Percentiles rank a stretch among this genome's conserved stretches.
These are phyloP conservation scores for Tragelaphus imberbis DNA, from an alignment of 2,113 vertebrate species.

Conservation along the genomic window DNA sequence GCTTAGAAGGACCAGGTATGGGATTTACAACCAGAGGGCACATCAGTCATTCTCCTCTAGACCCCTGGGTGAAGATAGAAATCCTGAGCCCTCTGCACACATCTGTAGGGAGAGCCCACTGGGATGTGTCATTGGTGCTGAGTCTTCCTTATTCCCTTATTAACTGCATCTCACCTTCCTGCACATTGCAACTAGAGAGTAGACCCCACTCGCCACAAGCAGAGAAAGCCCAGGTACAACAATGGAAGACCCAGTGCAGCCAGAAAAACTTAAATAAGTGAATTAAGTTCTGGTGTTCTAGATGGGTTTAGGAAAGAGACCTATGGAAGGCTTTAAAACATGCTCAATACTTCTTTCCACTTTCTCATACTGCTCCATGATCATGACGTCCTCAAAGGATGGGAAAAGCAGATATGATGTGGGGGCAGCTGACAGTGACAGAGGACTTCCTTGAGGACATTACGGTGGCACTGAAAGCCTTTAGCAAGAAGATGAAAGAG, in stretches of 20 bases:
- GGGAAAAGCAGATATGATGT: background rate
- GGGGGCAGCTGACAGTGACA: background rate
- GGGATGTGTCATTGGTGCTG: too few species aligned
- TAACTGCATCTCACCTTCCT: background rate
- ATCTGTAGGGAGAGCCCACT: background rate
- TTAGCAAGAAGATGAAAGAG: background rate
- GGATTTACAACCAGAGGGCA: background rate
- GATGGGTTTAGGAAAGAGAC: background rate
- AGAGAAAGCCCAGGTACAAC: background rate
- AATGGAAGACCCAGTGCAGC: background rate
- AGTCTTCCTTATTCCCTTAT: background rate
- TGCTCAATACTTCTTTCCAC: background rate
- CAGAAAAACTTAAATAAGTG: background rate
- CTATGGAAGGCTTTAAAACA: background rate
- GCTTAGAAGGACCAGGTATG: too few species aligned
- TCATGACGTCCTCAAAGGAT: background rate
- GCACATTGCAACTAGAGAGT: background rate
- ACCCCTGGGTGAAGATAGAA: background rate
- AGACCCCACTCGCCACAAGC: rapidly evolving
- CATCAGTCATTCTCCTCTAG: background rate
- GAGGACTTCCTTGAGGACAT: background rate
- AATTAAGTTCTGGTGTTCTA: background rate
- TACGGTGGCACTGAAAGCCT: background rate
- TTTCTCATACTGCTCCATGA: background rate
- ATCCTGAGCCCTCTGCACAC: background rate